Conservation (phyloP, 2,888 invertebrate genomes). For the Buathra laborator region DNA sequence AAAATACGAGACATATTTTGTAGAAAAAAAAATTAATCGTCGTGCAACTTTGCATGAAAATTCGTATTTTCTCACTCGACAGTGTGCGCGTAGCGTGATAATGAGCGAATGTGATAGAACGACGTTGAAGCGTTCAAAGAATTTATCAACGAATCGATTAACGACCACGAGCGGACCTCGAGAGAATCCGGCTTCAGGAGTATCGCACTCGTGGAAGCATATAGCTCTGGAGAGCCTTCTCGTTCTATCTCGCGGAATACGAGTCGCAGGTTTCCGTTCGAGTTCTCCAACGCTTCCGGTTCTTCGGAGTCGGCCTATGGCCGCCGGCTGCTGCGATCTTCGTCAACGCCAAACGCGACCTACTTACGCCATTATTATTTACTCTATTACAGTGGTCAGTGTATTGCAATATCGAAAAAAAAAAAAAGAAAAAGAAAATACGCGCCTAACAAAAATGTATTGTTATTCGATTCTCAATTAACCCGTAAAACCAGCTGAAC, state of each 20-base stretch:
- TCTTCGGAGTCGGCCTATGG: constrained; percentile 37
- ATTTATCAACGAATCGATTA: constrained; percentile 56
- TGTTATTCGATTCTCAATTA: too few relatives aligned
- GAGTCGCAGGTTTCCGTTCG: constrained; percentile 37
- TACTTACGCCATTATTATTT: constrained; percentile 33
- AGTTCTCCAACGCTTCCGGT: constrained; percentile 55
- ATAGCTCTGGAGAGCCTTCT: constrained; percentile 8
- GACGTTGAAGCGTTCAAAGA: constrained; percentile 8
- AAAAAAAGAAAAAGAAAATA: not conserved
- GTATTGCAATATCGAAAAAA: not conserved
- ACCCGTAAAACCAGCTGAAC: not conserved
- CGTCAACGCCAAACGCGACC: constrained; percentile 47
- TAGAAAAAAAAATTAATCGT: not conserved
- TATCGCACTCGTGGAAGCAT: constrained; percentile 1
- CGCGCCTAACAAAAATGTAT: too few relatives aligned
- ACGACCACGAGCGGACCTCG: constrained; percentile 18
- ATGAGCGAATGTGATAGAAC: constrained; percentile 16
- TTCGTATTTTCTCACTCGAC: not conserved
- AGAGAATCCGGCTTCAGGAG: constrained; percentile 21
- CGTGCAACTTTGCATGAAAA: not conserved
- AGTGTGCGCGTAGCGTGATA: not conserved
- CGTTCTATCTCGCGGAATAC: constrained; percentile 45
- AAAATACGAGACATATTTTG: not conserved
- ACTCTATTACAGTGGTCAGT: not conserved
- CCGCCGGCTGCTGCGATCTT: constrained; percentile 43